These are phyloP conservation scores for Bugulina stolonifera DNA, from an alignment of 2,888 invertebrate genomes.

Conservation along the genomic window DNA sequence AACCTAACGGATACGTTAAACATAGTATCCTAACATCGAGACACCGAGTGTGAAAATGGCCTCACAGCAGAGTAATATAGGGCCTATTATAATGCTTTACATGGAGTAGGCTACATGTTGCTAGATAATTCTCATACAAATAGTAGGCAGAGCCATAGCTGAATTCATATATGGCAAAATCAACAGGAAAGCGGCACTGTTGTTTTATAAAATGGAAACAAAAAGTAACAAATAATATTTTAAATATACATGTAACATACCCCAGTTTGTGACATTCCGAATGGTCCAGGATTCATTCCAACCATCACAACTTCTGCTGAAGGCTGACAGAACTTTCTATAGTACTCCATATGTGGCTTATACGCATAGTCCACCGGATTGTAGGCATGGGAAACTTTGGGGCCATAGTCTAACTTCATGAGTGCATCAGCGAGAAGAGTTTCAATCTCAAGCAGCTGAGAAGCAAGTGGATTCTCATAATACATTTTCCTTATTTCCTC, in stretches of 20 bases:
- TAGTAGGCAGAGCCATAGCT: too few relatives aligned
- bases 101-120: too few relatives aligned
- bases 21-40: too few relatives aligned
- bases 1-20: too few relatives aligned
- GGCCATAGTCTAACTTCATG: constrained; percentile 56
- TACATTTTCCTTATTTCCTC: not conserved
- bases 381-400: constrained; percentile 66
- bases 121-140: too few relatives aligned
- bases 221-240: too few relatives aligned
- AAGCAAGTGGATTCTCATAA: not conserved
- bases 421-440: constrained; percentile 49
- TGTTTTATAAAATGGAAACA: too few relatives aligned
- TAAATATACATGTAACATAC: constrained; percentile 61
- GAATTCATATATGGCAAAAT: too few relatives aligned
- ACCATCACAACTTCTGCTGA: constrained; percentile 72
- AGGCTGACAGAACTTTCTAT: constrained; percentile 62
- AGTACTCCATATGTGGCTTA: constrained; percentile 69
- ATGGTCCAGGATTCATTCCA: constrained; percentile 95
- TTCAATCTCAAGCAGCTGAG: constrained; percentile 37
- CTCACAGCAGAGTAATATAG: too few relatives aligned
- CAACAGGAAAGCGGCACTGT: too few relatives aligned
- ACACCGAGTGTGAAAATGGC: not conserved
- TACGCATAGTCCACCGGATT: constrained; percentile 81
- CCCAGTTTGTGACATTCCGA: constrained; percentile 92
- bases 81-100: too few relatives aligned